Evolutionary conservation across 2,797 vertebrate genomes (phyloP), one percentile per base, ranked within the genome.

Genomic region (Chrosomus eos): DNA sequence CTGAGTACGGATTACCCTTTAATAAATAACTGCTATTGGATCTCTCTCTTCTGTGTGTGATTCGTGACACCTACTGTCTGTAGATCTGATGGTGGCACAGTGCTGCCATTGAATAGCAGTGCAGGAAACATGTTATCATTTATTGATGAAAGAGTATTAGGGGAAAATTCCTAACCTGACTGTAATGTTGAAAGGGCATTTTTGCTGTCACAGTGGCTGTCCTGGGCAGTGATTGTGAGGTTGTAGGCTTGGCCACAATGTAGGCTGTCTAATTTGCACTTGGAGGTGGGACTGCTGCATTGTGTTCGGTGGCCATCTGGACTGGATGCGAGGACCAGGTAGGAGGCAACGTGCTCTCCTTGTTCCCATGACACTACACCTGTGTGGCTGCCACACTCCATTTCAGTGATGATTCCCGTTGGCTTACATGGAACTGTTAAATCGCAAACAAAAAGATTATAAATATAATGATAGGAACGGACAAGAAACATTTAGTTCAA

Each of bases 171-270:
- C 86, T 26, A 86, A 95, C 95, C 95, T 89, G 95, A 93, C 26
- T 93, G 90, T 31, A 95, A 89, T 76, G 31, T 84, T 45, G 90
- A 86, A 86, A 89, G 88, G 19, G 90, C 85, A 0, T 60, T 74
- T 70, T 90, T 92, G 89, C 90, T 94, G 84, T 95, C 89, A 83
- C 95, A 96, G 11, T 62, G 82, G 67, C 88, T 91, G 19, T 95
- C 94, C 90, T 86, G 87, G 33, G 93, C 92, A 0, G 92, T 93
- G 75, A 95, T 84, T 0, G 94, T 95, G 76, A 96, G 67, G 89
- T 94, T 94, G 89, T 95, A 96, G 14, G 76, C 81, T 86, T 95
- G 94, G 38, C 95, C 95, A 18, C 95, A 96, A 9, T 92, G 90
- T 92, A 96, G 86, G 85, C 23, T 71, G 53, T 87, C 84, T 51